Conservation (phyloP, 2,797 vertebrate genomes). For the Tolypeutes matacus region DNA sequence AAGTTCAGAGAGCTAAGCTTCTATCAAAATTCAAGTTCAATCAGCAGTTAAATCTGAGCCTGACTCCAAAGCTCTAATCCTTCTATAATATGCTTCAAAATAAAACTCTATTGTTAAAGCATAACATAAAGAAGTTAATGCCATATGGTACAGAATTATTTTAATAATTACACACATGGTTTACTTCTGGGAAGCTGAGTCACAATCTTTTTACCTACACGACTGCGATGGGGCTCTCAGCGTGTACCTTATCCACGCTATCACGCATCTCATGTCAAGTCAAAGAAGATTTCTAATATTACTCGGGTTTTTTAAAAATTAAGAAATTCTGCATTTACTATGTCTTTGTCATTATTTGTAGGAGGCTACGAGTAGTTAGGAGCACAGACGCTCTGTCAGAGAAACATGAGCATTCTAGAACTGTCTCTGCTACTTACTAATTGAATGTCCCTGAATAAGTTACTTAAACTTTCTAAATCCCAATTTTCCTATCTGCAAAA, state of each 20-base stretch:
- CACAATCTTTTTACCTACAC: neutral
- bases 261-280: neutral
- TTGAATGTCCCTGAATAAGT: neutral
- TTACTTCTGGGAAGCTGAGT: constrained; percentile 28
- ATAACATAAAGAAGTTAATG: neutral
- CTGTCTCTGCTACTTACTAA: neutral
- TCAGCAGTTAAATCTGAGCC: neutral
- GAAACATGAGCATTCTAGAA: constrained; percentile 3
- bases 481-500: neutral
- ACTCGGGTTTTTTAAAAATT: constrained; percentile 16
- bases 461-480: neutral
- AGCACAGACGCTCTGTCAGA: constrained; percentile 16
- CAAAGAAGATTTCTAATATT: constrained; percentile 2
- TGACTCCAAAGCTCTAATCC: neutral
- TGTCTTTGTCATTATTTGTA: neutral
- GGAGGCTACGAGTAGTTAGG: neutral
- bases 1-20: neutral
- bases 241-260: neutral
- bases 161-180: constrained; percentile 5
- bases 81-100: neutral
- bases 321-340: neutral
- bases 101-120: neutral
- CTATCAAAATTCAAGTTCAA: neutral
- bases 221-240: neutral
- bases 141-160: neutral